These are phyloP conservation scores for Trachurus trachurus DNA, from an alignment of 2,797 vertebrate genomes.

Conservation along the genomic window DNA sequence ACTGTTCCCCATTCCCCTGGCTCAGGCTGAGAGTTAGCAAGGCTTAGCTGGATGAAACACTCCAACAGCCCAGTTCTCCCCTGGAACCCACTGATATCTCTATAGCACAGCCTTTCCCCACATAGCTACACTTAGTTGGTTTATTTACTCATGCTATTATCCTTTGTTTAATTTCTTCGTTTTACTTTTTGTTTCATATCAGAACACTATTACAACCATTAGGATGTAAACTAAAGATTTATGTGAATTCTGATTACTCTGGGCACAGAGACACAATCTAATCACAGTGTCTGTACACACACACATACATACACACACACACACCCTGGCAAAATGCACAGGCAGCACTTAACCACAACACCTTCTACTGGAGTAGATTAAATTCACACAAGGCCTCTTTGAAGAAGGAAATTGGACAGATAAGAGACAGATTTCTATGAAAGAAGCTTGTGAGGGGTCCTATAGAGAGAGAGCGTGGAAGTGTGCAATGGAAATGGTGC, in stretches of 20 bases:
- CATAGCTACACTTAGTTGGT: constrained; percentile 72
- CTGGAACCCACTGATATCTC: constrained; percentile 86
- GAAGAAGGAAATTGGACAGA: constrained; percentile 93
- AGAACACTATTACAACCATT: constrained; percentile 44
- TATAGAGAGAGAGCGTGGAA: constrained; percentile 56
- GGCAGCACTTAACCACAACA: constrained; percentile 76
- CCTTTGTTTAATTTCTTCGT: constrained; percentile 66
- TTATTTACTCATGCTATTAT: constrained; percentile 77
- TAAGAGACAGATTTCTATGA: constrained; percentile 88
- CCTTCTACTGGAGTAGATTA: constrained; percentile 88
- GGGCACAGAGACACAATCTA: constrained; percentile 46
- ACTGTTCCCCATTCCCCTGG: constrained; percentile 88
- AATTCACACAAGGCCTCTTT: constrained; percentile 87
- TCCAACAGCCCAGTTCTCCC: constrained; percentile 84
- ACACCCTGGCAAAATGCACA: constrained; percentile 71
- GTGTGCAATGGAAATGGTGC: constrained; percentile 63
- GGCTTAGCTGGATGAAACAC: constrained; percentile 89
- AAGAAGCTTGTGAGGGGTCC: constrained; percentile 55
- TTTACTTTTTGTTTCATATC: constrained; percentile 50
- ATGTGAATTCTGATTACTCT: constrained; percentile 42
- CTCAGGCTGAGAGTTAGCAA: constrained; percentile 87
- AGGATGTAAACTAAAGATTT: constrained; percentile 51
- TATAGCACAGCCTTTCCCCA: constrained; percentile 80
- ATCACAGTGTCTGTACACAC: constrained; percentile 44
- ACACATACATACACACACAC: constrained; percentile 50